A percentile compares a stretch with the other conserved stretches of the same genome.
Conservation (phyloP, 2,113 vertebrate genomes). For the Lepus americanus region DNA sequence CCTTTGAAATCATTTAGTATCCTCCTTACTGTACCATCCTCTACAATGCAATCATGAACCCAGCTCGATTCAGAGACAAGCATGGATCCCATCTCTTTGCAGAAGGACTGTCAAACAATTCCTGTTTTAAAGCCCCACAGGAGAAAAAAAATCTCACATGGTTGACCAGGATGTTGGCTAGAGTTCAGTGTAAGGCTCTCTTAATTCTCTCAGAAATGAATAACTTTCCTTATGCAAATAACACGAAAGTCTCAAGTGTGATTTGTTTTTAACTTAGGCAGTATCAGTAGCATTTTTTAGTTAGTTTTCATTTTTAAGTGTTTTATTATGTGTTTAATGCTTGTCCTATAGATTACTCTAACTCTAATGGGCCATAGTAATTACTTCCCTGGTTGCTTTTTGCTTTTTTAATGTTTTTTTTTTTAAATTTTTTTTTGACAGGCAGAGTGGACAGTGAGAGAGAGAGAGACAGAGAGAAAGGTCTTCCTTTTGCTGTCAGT, state of each 20-base stretch:
- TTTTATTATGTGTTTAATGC: not conserved
- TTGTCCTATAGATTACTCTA: not conserved
- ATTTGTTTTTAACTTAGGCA: not conserved
- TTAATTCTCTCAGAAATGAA: slow-evolving; percentile 14
- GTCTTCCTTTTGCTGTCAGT: too few relatives aligned
- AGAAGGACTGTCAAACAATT: not conserved
- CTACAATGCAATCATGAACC: not conserved
- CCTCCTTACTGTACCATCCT: not conserved
- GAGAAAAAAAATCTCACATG: not conserved
- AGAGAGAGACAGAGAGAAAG: too few relatives aligned
- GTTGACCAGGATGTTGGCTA: not conserved
- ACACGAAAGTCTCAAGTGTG: not conserved
- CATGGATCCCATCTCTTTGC: not conserved
- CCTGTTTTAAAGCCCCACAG: not conserved
- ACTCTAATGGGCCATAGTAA: not conserved
- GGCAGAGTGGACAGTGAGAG: too few relatives aligned
- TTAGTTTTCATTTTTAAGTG: not conserved
- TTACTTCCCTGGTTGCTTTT: not conserved
- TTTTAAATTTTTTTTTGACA: not conserved
- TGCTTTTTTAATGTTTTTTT: not conserved
- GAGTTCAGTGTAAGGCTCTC: not conserved
- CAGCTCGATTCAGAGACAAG: not conserved
- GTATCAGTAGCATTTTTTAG: not conserved
- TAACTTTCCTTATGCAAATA: not conserved
- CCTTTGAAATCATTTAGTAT: not conserved